Percentiles rank a stretch among this genome's conserved stretches.
These are phyloP conservation scores for Scolopax mira DNA, from an alignment of 2,113 vertebrate species.

Conservation along the genomic window DNA sequence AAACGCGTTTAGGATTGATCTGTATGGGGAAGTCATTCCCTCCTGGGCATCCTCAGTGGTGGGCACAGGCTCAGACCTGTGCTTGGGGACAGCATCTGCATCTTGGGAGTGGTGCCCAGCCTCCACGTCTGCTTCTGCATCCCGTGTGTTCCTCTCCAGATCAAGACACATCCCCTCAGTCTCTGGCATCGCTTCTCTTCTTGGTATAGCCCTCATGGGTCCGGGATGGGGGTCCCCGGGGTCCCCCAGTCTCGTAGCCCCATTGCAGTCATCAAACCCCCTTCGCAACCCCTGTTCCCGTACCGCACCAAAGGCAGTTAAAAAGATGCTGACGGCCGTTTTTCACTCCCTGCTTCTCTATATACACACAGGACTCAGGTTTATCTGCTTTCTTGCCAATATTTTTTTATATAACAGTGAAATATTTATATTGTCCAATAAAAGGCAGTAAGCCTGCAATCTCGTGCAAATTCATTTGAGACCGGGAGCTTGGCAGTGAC, in stretches of 20 bases:
- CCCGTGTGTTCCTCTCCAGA: accelerated
- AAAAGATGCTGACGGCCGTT: conserved; percentile 40
- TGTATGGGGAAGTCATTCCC: accelerated
- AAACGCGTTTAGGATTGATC: background rate
- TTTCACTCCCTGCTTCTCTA: conserved; percentile 54
- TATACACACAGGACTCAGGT: conserved; percentile 26
- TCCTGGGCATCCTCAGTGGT: background rate
- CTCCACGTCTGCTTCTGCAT: accelerated
- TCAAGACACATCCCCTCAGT: background rate
- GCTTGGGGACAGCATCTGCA: background rate
- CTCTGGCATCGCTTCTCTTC: background rate
- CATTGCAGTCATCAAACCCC: background rate
- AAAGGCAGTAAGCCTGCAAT: conserved; percentile 55
- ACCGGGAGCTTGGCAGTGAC: conserved; percentile 14
- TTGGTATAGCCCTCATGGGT: accelerated
- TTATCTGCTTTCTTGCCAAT: conserved; percentile 49
- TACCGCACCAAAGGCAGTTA: background rate
- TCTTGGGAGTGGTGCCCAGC: background rate
- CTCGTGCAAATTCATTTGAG: background rate
- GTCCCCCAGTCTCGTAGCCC: background rate
- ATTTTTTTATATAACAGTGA: conserved; percentile 59
- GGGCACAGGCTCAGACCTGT: background rate
- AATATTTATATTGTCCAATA: conserved; percentile 66
- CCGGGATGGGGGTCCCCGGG: background rate
- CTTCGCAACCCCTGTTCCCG: accelerated